Base-by-base conservation (phyloP, 2,888 invertebrate genomes). In the Drosophila helvetica region DNA sequence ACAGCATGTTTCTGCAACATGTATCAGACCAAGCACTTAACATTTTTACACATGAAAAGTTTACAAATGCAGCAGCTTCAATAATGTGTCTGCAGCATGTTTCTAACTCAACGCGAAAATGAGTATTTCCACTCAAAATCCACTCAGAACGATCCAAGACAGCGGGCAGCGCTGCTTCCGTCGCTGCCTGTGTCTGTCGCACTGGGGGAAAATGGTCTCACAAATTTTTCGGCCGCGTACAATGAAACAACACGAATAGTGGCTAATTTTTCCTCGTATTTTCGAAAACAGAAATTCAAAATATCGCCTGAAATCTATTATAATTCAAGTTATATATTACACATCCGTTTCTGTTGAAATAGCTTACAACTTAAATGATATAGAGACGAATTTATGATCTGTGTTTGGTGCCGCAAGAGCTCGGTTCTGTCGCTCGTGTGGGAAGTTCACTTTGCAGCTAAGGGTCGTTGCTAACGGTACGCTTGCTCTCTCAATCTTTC, bases 401-500 rank as follows among this genome's bases (percentile, higher is more conserved):
- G n/a, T n/a, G 38, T 38, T 38, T 15, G 15, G 38, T 38, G 38
- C 6, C 7, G 2, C 7, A 7, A 25, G 27, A 27, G 27, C 8
- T 27, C 27, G 27, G 33, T 33, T 33, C 33, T 12, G 0, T 7
- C 15, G 38, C 15, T 38, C 33, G 15, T 38, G 33, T 22, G 22
- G 22, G 22, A 22, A 22, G 22, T 27, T 27, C 27, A 27, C 27
- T 27, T 8, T 79, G 78, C 70, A 80, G 79, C 74, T 79, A 82
- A 79, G 80, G 89, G 88, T 89, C 80, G 50, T 64, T 12, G 61
- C 65, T 79, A 82, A 79, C 82, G 90, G 88, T 89, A 83, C 81
- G 18, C 52, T 64, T 15, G 61, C 66, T 79, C 77, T 69, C 45
- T 47, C 30, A 18, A 22, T 3, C 45, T 19, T 48, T 17, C 15